These are phyloP conservation scores for Dipodomys spectabilis DNA, from an alignment of 2,113 vertebrate species.

Conservation along the genomic window DNA sequence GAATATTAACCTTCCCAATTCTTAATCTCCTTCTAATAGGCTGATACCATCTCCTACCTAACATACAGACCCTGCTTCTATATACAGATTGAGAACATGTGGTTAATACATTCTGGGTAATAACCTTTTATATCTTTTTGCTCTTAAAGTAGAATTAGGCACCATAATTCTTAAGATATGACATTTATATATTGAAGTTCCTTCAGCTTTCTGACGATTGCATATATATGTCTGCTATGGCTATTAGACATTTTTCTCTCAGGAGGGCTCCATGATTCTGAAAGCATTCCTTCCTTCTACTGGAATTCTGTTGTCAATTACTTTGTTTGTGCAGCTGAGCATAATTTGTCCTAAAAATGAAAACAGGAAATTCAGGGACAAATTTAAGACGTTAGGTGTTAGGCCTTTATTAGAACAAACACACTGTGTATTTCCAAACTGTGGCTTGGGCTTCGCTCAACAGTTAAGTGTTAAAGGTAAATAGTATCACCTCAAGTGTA, in stretches of 20 bases:
- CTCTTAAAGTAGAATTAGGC: conserved; percentile 73
- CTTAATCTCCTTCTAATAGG: conserved; percentile 33
- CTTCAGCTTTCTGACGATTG: conserved; percentile 55
- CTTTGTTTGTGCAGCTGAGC: conserved; percentile 71
- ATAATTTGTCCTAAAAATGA: conserved; percentile 76
- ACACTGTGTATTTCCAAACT: conserved; percentile 59
- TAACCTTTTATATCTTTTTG: conserved; percentile 76
- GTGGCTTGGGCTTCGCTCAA: conserved; percentile 64
- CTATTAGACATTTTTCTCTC: conserved; percentile 50
- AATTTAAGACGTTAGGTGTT: conserved; percentile 77
- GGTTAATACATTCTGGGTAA: conserved; percentile 73
- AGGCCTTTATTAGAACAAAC: conserved; percentile 79
- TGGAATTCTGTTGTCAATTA: conserved; percentile 63
- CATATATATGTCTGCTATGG: conserved; percentile 51
- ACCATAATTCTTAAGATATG: conserved; percentile 74
- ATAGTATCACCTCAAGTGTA: conserved; percentile 55
- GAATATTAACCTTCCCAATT: conserved; percentile 64
- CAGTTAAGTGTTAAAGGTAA: conserved; percentile 76
- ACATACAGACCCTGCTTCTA: conserved; percentile 39
- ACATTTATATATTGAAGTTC: conserved; percentile 78
- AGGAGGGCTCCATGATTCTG: conserved; percentile 61
- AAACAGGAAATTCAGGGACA: conserved; percentile 78
- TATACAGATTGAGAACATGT: conserved; percentile 72
- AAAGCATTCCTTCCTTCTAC: conserved; percentile 64
- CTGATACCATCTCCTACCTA: conserved; percentile 47